Base-by-base conservation (phyloP, 1,140 invertebrate genomes). In the Halotydeus destructor region DNA sequence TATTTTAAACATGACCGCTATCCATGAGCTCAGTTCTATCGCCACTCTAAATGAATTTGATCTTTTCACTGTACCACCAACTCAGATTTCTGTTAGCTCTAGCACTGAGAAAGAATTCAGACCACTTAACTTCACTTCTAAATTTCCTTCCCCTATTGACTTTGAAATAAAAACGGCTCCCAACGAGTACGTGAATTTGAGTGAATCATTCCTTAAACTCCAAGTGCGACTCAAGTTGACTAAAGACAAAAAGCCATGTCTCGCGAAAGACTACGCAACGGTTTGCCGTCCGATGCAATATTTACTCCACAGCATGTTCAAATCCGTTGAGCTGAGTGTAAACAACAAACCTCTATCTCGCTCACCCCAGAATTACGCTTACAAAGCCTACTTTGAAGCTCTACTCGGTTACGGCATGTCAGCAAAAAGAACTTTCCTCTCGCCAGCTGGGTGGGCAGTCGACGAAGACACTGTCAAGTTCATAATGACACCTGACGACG, bases 321-420 rank as follows among this genome's bases (percentile, higher is more conserved):
- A 45, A 48, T 55, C 60, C 41, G 46, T 61, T 0, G 54, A 59
- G 45, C 47, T 63, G 11, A 57, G 54, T 49, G 54, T 65, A 5
- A 63, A 64, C 53, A 57, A 63, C 49, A 62, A 59, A 52, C 47
- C 60, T 22, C 47, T 64, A 1, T 60, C 58, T n/a, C 53, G 57
- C 0, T 50, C 56, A 18, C 58, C 56, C 35, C 57, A 58, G 42
- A 56, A 55, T 8, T 63, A 65, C 50, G 52, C 55, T 12, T 64
- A 60, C 47, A 41, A 56, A 41, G 54, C 56, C 2, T 64, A 63
- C 34, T 54, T 66, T 12, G 60, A 66, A 55, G 62, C 55, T 3
- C 38, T 60, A 6, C 43, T 59, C 3, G 54, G 54, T 46, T 64
- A 62, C 53, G 54, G 51, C 5, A 38, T 43, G 12, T 50, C 48